Evolutionary conservation across 2,888 invertebrate species (phyloP).

Genomic region (Oligia latruncula): DNA sequence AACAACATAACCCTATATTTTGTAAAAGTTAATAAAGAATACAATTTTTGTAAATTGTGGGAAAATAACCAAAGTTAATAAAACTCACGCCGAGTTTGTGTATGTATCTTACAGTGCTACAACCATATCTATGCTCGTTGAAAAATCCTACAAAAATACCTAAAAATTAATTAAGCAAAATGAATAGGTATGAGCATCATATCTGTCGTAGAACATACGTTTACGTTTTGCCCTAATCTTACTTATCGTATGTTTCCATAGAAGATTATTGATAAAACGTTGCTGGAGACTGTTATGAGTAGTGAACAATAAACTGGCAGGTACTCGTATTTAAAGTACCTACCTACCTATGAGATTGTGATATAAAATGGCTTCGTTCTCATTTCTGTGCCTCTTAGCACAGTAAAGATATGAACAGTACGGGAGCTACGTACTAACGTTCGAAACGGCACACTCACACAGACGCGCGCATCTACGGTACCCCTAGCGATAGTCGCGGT

Average conservation of each 20-base stretch:
- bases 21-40: no score
- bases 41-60: no score
- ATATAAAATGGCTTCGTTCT: background rate
- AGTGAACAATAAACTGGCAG: slow-evolving; percentile 6
- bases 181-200: slow-evolving; percentile 3
- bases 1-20: no score
- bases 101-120: no score
- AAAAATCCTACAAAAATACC: background rate
- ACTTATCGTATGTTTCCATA: slow-evolving; percentile 5
- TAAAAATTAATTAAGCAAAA: background rate
- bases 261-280: slow-evolving; percentile 45
- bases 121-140: background rate
- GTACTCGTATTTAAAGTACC: background rate
- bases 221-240: slow-evolving; percentile 21
- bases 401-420: no score
- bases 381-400: background rate
- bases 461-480: no score
- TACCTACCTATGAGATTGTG: background rate
- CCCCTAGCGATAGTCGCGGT: no score
- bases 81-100: no score
- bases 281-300: slow-evolving; percentile 30
- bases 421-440: no score
- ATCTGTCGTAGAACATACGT: slow-evolving; percentile 9
- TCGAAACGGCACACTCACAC: no score
- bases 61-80: no score